phyloP scores from a whole-genome alignment of 2,797 vertebrate genomes.

The Nothura maculosa region DNA sequence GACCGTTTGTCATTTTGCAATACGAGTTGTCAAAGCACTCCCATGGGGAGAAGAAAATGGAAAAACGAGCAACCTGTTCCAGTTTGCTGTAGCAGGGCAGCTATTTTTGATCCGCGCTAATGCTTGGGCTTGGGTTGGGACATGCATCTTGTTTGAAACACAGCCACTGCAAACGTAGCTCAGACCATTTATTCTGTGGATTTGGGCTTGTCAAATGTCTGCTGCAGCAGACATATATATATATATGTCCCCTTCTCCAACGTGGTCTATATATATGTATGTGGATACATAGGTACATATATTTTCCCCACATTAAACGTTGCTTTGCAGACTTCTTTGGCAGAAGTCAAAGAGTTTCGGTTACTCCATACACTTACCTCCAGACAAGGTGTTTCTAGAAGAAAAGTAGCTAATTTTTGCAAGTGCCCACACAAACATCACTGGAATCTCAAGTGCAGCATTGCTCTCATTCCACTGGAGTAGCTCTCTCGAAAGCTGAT shows the following conservation, averaged over 20 bases:
- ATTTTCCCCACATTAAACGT: background rate
- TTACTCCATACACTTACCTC: background rate
- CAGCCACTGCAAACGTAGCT: background rate
- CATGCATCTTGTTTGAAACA: background rate
- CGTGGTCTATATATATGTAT: background rate
- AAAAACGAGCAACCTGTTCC: background rate
- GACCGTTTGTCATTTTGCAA: constrained; percentile 34
- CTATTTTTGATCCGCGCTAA: background rate
- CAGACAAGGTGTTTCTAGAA: constrained; percentile 4
- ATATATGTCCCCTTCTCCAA: background rate
- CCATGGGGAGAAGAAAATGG: background rate
- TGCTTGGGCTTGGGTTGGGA: background rate
- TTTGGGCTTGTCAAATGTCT: background rate
- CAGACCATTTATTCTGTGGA: background rate
- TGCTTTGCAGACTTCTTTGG: background rate
- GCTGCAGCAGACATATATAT: too few relatives aligned
- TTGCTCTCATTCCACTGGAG: constrained; percentile 63
- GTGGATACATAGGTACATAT: background rate
- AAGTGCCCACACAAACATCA: constrained; percentile 38
- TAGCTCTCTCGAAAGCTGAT: constrained; percentile 48
- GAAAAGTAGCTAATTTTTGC: constrained; percentile 44
- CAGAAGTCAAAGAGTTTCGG: constrained; percentile 11
- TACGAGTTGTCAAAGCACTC: background rate
- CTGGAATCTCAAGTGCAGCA: constrained; percentile 62
- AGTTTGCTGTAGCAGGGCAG: background rate